Conservation (phyloP, 2,797 vertebrate species). For the Hypotaenidia philippensis region DNA sequence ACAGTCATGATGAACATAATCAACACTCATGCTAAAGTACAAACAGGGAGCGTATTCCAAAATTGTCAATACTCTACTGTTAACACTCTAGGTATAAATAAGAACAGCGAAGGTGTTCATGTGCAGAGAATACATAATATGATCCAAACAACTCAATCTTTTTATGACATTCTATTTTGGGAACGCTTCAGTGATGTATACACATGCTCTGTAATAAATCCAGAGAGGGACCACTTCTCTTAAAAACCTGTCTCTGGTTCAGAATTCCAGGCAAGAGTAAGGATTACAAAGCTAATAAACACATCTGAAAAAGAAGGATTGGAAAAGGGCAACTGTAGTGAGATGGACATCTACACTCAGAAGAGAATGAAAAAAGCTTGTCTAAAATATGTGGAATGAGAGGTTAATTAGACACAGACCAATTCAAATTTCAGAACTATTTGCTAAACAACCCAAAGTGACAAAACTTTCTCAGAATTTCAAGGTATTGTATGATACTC, state of each 20-base stretch:
- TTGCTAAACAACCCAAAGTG: background rate
- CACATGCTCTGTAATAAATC: background rate
- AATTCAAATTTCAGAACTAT: background rate
- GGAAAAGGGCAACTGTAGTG: background rate
- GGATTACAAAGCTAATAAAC: background rate
- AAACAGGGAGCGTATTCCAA: background rate
- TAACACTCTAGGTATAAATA: background rate
- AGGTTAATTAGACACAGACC: background rate
- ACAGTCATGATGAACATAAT: background rate
- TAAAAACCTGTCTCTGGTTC: background rate
- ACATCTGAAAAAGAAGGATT: background rate
- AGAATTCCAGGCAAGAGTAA: background rate
- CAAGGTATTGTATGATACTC: background rate
- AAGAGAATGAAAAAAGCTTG: background rate
- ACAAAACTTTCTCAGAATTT: background rate
- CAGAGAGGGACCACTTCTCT: background rate
- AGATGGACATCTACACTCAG: background rate
- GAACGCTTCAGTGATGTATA: background rate
- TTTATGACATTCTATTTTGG: background rate
- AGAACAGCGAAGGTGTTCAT: background rate
- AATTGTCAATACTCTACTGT: background rate
- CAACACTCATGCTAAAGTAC: background rate
- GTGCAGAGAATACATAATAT: background rate
- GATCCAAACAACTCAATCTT: background rate
- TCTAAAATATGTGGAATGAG: background rate